Conservation (phyloP, 2,797 vertebrate genomes). For the Paedocypris micromegethes region DNA sequence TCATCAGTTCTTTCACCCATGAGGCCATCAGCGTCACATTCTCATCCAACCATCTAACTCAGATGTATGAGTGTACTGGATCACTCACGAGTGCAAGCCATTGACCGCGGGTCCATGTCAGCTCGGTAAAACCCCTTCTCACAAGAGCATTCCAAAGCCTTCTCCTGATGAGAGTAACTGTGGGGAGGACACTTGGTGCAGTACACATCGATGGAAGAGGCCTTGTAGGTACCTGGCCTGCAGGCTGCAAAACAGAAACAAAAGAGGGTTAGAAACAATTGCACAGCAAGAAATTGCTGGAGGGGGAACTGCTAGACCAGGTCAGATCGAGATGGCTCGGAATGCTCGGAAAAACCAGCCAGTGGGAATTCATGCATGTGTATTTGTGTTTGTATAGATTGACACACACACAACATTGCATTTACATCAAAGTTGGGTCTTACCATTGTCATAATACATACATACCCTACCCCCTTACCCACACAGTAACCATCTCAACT, state of each 20-base stretch:
- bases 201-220: slow-evolving; percentile 72
- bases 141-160: slow-evolving; percentile 69
- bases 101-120: slow-evolving; percentile 70
- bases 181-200: slow-evolving; percentile 78
- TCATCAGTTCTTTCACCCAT: slow-evolving; percentile 1
- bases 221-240: slow-evolving; percentile 75
- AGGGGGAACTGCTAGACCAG: too few relatives aligned
- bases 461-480: too few relatives aligned
- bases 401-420: too few relatives aligned
- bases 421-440: too few relatives aligned
- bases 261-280: not conserved
- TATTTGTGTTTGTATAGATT: too few relatives aligned
- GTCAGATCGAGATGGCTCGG: too few relatives aligned
- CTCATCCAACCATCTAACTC: slow-evolving; percentile 6
- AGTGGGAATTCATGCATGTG: too few relatives aligned
- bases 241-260: slow-evolving; percentile 58
- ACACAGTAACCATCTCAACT: too few relatives aligned
- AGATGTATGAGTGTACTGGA: not conserved
- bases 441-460: too few relatives aligned
- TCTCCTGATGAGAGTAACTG: slow-evolving; percentile 72
- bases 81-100: slow-evolving; percentile 77
- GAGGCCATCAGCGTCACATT: not conserved
- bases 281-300: too few relatives aligned
- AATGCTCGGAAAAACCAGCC: too few relatives aligned
- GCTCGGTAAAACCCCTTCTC: slow-evolving; percentile 74